Evolutionary conservation across 2,888 invertebrate species (phyloP).

Genomic region (Epinotia demarniana): DNA sequence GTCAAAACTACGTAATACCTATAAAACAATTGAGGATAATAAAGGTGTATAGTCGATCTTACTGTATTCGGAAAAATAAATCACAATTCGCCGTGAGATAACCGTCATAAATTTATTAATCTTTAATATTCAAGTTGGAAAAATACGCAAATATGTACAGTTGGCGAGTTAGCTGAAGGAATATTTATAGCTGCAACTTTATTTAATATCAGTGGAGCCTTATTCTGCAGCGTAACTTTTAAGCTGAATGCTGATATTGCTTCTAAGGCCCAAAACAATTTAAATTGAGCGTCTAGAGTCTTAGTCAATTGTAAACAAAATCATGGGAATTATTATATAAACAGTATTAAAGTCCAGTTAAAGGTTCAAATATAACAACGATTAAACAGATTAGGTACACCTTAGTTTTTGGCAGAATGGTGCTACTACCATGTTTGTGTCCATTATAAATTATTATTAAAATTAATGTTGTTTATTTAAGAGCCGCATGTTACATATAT

Average conservation of each 20-base stretch:
- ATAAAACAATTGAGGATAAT: no score
- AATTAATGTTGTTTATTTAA: no score
- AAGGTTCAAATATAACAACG: no score
- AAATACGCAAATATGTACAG: slow-evolving; percentile 57
- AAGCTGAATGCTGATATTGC: slow-evolving; percentile 66
- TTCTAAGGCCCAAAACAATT: slow-evolving; percentile 46
- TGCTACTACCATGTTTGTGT: no score
- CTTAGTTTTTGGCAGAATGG: no score
- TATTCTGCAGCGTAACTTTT: slow-evolving; percentile 67
- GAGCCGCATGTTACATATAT: no score
- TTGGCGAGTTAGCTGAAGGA: slow-evolving; percentile 79
- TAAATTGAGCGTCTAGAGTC: slow-evolving; percentile 45
- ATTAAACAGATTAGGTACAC: no score
- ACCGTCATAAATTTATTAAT: slow-evolving; percentile 45
- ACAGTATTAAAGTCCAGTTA: neutral
- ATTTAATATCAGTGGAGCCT: slow-evolving; percentile 79
- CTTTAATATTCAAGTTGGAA: slow-evolving; percentile 45
- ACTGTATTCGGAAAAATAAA: slow-evolving; percentile 4
- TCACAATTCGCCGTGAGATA: slow-evolving; percentile 36
- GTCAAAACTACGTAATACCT: no score
- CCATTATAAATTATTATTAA: no score
- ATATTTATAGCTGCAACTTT: slow-evolving; percentile 84
- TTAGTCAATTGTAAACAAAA: neutral
- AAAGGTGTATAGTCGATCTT: neutral
- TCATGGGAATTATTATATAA: no score